Conservation (phyloP, 1,140 invertebrate species). For the Drosophila rufa region DNA sequence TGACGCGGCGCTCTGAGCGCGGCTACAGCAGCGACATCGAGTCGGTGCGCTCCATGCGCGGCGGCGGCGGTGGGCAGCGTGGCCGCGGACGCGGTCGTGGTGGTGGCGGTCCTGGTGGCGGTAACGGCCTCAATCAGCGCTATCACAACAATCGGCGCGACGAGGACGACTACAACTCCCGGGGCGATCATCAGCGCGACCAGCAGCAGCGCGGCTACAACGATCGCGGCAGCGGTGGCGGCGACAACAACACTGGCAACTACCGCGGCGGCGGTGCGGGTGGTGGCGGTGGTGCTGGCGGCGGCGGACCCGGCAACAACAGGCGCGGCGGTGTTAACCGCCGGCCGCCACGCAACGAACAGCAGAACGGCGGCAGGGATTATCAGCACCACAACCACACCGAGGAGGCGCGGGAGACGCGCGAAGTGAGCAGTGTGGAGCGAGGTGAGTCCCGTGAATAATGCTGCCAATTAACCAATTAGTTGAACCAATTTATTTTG, state of each 20-base stretch:
- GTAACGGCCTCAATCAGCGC: constrained; percentile 77
- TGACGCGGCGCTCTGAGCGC: constrained; percentile 82
- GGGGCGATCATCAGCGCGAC: constrained; percentile 80
- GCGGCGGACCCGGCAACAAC: constrained; percentile 64
- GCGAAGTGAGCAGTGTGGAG: constrained; percentile 84
- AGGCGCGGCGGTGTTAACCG: constrained; percentile 73
- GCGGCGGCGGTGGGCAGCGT: constrained; percentile 70
- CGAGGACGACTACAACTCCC: constrained; percentile 82
- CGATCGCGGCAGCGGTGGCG: constrained; percentile 60
- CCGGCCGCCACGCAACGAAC: constrained; percentile 74
- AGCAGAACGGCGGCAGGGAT: constrained; percentile 77
- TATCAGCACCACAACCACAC: constrained; percentile 81
- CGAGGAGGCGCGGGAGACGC: constrained; percentile 78
- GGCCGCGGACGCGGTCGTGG: constrained; percentile 75
- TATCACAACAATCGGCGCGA: constrained; percentile 83
- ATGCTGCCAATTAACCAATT: constrained; percentile 54
- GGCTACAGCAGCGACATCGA: constrained; percentile 85
- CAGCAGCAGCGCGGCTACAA: constrained; percentile 62
- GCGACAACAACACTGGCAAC: constrained; percentile 51
- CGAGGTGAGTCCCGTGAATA: constrained; percentile 70
- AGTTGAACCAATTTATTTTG: constrained; percentile 45
- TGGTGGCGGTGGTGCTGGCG: constrained; percentile 49
- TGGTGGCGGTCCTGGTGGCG: constrained; percentile 62
- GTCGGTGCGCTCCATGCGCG: constrained; percentile 82
- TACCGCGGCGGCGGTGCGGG: constrained; percentile 56